Conservation (phyloP, 2,797 vertebrate genomes). For the Mastacembelus armatus region DNA sequence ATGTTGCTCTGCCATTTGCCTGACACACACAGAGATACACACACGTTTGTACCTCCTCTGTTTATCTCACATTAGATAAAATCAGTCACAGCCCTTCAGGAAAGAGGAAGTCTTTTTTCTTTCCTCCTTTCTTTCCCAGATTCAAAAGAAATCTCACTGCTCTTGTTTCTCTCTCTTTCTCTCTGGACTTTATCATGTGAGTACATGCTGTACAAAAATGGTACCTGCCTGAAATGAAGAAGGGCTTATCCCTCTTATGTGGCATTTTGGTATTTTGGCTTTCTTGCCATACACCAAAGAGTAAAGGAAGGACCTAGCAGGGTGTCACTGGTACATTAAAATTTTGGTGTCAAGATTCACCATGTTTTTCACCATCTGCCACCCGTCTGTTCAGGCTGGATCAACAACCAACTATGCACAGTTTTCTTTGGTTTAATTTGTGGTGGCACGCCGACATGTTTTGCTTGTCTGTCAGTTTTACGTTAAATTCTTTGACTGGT, state of each 20-base stretch:
- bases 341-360: slow-evolving; percentile 34
- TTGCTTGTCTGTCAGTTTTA: slow-evolving; percentile 23
- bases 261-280: slow-evolving; percentile 30
- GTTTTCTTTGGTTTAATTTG: slow-evolving; percentile 22
- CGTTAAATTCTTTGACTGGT: slow-evolving; percentile 30
- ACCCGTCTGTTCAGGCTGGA: slow-evolving; percentile 10
- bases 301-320: slow-evolving; percentile 24
- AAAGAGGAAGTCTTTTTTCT: slow-evolving; percentile 22
- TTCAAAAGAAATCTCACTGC: slow-evolving; percentile 11
- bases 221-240: slow-evolving; percentile 39
- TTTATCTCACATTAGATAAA: slow-evolving; percentile 53
- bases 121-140: slow-evolving; percentile 12
- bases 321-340: slow-evolving; percentile 10
- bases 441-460: slow-evolving; percentile 7
- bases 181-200: slow-evolving; percentile 33
- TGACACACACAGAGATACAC: not conserved
- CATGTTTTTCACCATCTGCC: slow-evolving; percentile 20
- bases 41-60: slow-evolving; percentile 4
- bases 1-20: slow-evolving; percentile 32
- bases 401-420: not conserved
- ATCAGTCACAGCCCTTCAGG: slow-evolving; percentile 31
- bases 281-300: slow-evolving; percentile 6
- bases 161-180: slow-evolving; percentile 4
- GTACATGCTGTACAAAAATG: slow-evolving; percentile 15
- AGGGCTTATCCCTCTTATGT: slow-evolving; percentile 22